phyloP scores from a whole-genome alignment of 2,888 invertebrate genomes.

The Ferrisia virgata region DNA sequence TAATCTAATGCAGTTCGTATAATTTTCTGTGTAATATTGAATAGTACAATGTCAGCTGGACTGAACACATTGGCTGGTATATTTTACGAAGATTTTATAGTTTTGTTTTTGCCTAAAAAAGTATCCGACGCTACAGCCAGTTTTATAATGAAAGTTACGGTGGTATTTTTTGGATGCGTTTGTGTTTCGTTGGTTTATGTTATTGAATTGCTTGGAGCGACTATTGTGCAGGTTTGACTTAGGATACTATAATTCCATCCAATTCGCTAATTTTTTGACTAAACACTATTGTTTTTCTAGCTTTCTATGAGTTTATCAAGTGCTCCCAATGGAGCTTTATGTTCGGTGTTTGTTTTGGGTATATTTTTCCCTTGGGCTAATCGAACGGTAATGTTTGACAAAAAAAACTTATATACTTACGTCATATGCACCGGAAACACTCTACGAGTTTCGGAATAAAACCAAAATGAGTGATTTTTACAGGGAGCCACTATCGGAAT shows the following conservation, averaged over 20 bases:
- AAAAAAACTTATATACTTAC: no score
- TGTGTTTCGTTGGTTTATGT: constrained; percentile 69
- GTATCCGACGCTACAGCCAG: constrained; percentile 64
- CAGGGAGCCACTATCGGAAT: constrained; percentile 49
- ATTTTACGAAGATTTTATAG: constrained; percentile 72
- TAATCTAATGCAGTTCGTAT: no score
- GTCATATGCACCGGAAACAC: no score
- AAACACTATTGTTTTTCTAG: constrained; percentile 53
- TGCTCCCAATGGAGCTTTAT: constrained; percentile 50
- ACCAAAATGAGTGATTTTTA: no score
- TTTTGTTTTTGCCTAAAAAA: constrained; percentile 62
- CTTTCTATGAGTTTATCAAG: constrained; percentile 51
- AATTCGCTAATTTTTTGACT: neutral
- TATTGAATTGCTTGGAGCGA: constrained; percentile 68
- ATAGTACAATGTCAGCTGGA: constrained; percentile 74
- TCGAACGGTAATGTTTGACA: constrained; percentile 49
- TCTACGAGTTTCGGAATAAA: no score
- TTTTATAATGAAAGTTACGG: constrained; percentile 66
- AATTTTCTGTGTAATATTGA: no score
- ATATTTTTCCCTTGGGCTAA: constrained; percentile 52
- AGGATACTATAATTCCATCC: neutral
- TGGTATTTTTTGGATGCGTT: constrained; percentile 62
- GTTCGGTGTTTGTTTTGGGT: constrained; percentile 51
- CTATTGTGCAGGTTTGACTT: constrained; percentile 55
- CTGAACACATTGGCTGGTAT: constrained; percentile 78